These are phyloP conservation scores for Vanessa tameamea DNA, from an alignment of 1,140 invertebrate genomes.

Conservation along the genomic window DNA sequence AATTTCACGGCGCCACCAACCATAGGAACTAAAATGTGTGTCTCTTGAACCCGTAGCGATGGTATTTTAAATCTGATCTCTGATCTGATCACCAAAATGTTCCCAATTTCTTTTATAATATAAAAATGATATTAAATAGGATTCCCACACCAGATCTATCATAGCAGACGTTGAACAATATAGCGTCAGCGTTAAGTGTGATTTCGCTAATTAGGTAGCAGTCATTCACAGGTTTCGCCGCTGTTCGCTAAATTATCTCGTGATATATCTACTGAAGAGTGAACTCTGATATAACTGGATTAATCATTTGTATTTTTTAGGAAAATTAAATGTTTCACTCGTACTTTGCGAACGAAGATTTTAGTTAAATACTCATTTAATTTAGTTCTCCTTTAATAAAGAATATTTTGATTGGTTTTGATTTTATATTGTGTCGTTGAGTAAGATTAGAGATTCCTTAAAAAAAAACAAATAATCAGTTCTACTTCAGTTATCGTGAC, in stretches of 20 bases:
- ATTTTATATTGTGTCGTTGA: no score
- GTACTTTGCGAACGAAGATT: no score
- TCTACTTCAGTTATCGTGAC: no score
- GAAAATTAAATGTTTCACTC: background rate
- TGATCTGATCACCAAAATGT: no score
- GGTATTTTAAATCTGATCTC: no score
- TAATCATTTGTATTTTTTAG: background rate
- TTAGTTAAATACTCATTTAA: no score
- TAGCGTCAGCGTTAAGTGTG: background rate
- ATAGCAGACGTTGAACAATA: conserved; percentile 11
- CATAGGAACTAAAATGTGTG: no score
- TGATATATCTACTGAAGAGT: conserved; percentile 6
- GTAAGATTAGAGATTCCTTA: no score
- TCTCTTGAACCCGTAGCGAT: no score
- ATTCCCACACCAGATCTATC: background rate
- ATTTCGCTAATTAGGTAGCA: conserved; percentile 28
- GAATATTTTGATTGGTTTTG: no score
- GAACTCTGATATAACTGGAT: background rate
- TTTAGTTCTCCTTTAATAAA: no score
- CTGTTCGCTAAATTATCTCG: conserved; percentile 23
- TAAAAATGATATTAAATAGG: background rate
- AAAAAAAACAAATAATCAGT: no score
- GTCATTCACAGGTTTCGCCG: conserved; percentile 32
- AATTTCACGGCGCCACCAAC: background rate
- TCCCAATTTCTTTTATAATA: background rate